Conservation (phyloP, 2,113 vertebrate genomes). For the Mus spicilegus region DNA sequence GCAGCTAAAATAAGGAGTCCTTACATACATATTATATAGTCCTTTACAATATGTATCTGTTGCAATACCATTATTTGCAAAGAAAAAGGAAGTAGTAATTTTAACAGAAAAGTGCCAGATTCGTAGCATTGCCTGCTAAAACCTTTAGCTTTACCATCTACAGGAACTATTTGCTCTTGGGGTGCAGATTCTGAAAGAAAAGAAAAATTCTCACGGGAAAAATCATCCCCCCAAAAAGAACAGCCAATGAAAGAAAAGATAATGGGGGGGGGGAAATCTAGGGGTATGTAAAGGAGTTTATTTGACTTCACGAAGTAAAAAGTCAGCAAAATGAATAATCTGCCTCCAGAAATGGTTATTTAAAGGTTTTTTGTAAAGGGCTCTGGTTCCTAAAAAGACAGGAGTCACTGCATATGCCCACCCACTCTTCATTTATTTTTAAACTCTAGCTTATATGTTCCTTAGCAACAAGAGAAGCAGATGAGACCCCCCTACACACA, state of each 20-base stretch:
- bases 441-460: conserved; percentile 79
- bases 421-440: conserved; percentile 75
- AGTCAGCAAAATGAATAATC: conserved; percentile 79
- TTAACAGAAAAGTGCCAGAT: conserved; percentile 71
- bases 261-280: conserved; percentile 72
- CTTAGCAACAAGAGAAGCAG: conserved; percentile 78
- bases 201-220: conserved; percentile 69
- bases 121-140: conserved; percentile 69
- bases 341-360: conserved; percentile 79
- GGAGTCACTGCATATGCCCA: conserved; percentile 74
- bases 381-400: conserved; percentile 78
- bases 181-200: conserved; percentile 59
- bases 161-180: conserved; percentile 52
- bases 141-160: conserved; percentile 58
- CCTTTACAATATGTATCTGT: conserved; percentile 77
- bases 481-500: conserved; percentile 78
- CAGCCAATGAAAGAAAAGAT: conserved; percentile 69
- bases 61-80: conserved; percentile 80
- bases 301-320: conserved; percentile 75
- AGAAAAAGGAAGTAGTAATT: conserved; percentile 80
- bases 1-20: conserved; percentile 62
- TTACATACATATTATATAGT: conserved; percentile 72
- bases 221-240: conserved; percentile 46
- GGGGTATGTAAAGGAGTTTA: conserved; percentile 67
- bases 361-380: conserved; percentile 83